Percentiles rank a stretch among this genome's conserved stretches.
Conservation (phyloP, 2,888 invertebrate genomes). For the Synanthedon tipuliformis region DNA sequence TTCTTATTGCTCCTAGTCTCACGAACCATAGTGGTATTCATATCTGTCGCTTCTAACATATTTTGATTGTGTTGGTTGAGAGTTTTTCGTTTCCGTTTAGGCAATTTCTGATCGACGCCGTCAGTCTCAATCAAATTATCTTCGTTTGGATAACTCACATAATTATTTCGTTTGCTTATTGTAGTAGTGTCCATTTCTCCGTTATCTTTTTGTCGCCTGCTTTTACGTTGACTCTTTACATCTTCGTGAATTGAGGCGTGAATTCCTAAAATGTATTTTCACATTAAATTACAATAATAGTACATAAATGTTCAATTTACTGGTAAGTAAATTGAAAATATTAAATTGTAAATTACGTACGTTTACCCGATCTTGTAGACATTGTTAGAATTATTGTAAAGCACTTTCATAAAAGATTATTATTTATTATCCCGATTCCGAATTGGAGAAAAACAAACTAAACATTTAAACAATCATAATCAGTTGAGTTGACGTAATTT, state of each 20-base stretch:
- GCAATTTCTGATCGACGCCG: slow-evolving; percentile 10
- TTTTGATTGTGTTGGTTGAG: slow-evolving; percentile 31
- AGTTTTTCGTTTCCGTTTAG: slow-evolving; percentile 18
- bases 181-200: slow-evolving; percentile 13
- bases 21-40: slow-evolving; percentile 17
- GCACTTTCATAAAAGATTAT: too few relatives aligned
- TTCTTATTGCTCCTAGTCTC: slow-evolving; percentile 31
- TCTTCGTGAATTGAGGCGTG: slow-evolving; percentile 30
- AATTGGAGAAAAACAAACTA: background rate
- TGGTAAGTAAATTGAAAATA: background rate
- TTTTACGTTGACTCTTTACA: slow-evolving; percentile 31
- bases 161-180: slow-evolving; percentile 29
- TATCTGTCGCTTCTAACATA: slow-evolving; percentile 8
- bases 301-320: too few relatives aligned
- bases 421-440: too few relatives aligned
- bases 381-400: slow-evolving; percentile 19
- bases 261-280: slow-evolving; percentile 34
- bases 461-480: too few relatives aligned
- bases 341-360: slow-evolving; percentile 27
- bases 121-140: slow-evolving; percentile 18
- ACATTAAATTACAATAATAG: background rate
- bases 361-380: slow-evolving; percentile 58
- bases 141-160: slow-evolving; percentile 42
- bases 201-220: slow-evolving; percentile 33
- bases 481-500: too few relatives aligned